Conservation (phyloP, 2,888 invertebrate genomes). For the Leptinotarsa haldemani region DNA sequence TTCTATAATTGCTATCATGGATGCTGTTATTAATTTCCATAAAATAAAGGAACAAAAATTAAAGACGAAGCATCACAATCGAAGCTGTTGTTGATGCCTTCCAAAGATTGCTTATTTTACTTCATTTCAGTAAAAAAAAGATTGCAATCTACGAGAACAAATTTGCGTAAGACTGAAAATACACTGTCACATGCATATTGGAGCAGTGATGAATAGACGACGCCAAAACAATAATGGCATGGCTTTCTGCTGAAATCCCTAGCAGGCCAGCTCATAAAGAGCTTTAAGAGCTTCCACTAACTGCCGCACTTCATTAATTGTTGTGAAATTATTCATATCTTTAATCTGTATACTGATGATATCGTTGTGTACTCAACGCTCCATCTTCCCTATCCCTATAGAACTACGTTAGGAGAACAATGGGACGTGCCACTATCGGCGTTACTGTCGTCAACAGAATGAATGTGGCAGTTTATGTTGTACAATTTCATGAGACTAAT, state of each 20-base stretch:
- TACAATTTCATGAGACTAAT: background rate
- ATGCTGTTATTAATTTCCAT: too few relatives aligned
- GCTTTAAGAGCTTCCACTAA: slow-evolving; percentile 61
- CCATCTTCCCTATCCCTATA: slow-evolving; percentile 3
- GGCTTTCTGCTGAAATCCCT: slow-evolving; percentile 57
- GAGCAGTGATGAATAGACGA: slow-evolving; percentile 60
- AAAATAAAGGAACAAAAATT: too few relatives aligned
- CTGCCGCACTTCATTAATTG: slow-evolving; percentile 63
- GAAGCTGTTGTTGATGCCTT: too few relatives aligned
- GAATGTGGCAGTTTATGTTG: background rate
- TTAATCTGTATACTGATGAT: slow-evolving; percentile 64
- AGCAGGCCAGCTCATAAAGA: slow-evolving; percentile 58
- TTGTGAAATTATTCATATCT: slow-evolving; percentile 64
- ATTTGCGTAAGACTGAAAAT: slow-evolving; percentile 62
- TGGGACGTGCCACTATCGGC: slow-evolving; percentile 19
- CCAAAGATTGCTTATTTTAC: too few relatives aligned
- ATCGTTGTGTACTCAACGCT: slow-evolving; percentile 58
- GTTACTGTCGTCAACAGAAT: background rate
- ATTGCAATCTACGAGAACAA: slow-evolving; percentile 61
- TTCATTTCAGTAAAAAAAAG: slow-evolving; percentile 46
- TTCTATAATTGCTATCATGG: too few relatives aligned
- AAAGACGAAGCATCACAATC: too few relatives aligned
- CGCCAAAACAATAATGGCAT: slow-evolving; percentile 60
- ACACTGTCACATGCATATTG: slow-evolving; percentile 60
- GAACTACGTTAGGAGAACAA: slow-evolving; percentile 12